These are phyloP conservation scores for Melanostigma gelatinosum DNA, from an alignment of 2,113 vertebrate genomes.

Conservation along the genomic window DNA sequence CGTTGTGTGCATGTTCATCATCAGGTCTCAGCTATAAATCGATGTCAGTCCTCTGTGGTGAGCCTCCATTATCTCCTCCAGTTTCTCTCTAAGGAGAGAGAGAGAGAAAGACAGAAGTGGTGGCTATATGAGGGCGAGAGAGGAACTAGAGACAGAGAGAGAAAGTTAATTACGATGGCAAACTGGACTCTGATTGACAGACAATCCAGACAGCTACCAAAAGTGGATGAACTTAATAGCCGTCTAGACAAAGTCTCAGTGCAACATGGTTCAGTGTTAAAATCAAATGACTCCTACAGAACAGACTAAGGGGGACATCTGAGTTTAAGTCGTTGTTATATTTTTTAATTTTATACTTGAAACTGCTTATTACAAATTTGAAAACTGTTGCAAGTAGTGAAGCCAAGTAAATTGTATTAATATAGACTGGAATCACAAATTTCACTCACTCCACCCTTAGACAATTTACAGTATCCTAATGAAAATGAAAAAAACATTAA, in stretches of 20 bases:
- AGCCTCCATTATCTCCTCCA: slow-evolving; percentile 45
- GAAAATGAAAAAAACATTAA: not conserved
- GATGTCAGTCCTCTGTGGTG: slow-evolving; percentile 25
- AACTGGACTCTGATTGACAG: slow-evolving; percentile 20
- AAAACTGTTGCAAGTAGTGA: not conserved
- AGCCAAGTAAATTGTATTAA: not conserved
- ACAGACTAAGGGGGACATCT: not conserved
- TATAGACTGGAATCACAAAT: not conserved
- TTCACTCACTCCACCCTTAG: not conserved
- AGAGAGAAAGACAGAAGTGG: not conserved
- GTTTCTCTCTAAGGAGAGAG: slow-evolving; percentile 25
- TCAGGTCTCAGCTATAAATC: slow-evolving; percentile 34
- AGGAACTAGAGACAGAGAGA: slow-evolving; percentile 1
- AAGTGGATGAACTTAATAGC: slow-evolving; percentile 37
- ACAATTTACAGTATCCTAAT: not conserved
- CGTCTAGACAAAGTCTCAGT: slow-evolving; percentile 41
- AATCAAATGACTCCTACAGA: not conserved
- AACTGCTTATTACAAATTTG: not conserved
- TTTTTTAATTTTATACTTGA: not conserved
- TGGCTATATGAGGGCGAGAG: not conserved
- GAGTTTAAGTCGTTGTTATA: not conserved
- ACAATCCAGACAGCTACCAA: not conserved
- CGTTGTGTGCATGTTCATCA: slow-evolving; percentile 23
- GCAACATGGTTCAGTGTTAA: slow-evolving; percentile 10
- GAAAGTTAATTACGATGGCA: slow-evolving; percentile 23